phyloP scores from a whole-genome alignment of 2,888 invertebrate species.

The Galerucella calmariensis region DNA sequence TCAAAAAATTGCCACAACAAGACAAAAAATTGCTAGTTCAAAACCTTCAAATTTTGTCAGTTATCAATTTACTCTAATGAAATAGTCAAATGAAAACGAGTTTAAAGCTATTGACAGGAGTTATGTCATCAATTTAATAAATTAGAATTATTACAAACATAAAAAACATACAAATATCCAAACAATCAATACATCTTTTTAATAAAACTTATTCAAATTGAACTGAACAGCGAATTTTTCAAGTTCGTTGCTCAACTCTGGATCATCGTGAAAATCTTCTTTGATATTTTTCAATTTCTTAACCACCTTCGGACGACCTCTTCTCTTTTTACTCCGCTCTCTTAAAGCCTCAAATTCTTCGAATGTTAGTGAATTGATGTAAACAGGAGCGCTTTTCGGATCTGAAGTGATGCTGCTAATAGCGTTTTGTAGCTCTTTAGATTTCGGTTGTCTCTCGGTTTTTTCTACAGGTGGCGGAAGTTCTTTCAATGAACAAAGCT shows the following conservation, averaged over 20 bases:
- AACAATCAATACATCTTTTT: neutral
- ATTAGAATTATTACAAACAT: too few species aligned
- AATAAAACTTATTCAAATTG: slow-evolving; percentile 39
- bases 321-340: slow-evolving; percentile 43
- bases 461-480: slow-evolving; percentile 46
- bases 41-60: too few species aligned
- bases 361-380: slow-evolving; percentile 29
- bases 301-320: slow-evolving; percentile 54
- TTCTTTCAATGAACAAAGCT: slow-evolving; percentile 59
- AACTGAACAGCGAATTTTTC: slow-evolving; percentile 58
- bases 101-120: too few species aligned
- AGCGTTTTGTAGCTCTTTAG: slow-evolving; percentile 52
- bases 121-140: too few species aligned
- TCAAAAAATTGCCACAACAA: too few species aligned
- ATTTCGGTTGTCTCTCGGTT: slow-evolving; percentile 40
- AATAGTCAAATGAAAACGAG: too few species aligned
- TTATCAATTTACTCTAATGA: too few species aligned
- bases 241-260: slow-evolving; percentile 61
- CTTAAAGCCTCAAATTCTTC: slow-evolving; percentile 39
- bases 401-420: slow-evolving; percentile 51
- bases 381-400: slow-evolving; percentile 4
- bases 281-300: neutral
- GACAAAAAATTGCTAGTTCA: too few species aligned
- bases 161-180: too few species aligned
- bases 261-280: slow-evolving; percentile 62